Base-by-base conservation (phyloP, 2,797 vertebrate genomes). In the Acridotheres tristis region DNA sequence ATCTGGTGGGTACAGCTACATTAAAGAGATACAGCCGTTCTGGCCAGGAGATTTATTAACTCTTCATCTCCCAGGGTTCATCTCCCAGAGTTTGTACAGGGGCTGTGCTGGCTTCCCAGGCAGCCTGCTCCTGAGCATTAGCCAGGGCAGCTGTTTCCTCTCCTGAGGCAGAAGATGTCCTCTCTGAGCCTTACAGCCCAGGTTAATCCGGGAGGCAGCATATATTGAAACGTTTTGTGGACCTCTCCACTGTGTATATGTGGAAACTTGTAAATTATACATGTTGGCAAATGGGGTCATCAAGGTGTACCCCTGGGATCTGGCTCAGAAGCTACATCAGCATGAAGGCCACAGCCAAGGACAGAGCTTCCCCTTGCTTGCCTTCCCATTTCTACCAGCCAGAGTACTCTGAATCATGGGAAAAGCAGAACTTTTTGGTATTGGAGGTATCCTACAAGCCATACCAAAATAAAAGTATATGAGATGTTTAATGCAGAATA, bases 41-140 rank as follows among this genome's bases (percentile, higher is more conserved):
- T 66, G 18, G 9, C 40, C 68, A 88, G 72, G 50, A 83, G 22
- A 47, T 79, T 10, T 8, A 36, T 76, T 80, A 76, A 66, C 34
- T 80, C 40, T 74, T 71, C 32, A 8, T 32, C 45, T 89, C 53
- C 17, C 30, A 72, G 59, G 21, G 42, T 36, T 69, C 3, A 3
- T 66, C 29, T 85, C 13, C 6, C 1, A 1, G 26, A 32, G 9
- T 20, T 50, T 73, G 17, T 43, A 38, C 0, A 2, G 59, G 38
- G 18, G 19, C 36, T 92, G 48, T 0, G 0, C 38, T 81, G 30
- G 16, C 20, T 87, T 75, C 26, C 16, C 25, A 21, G 63, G 12
- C 38, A 80, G n/a, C 27, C 38, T 77, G 34, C 32, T 79, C 2
- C 0, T 43, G 50, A 65, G 53, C 21, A 40, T 57, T n/a, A 83